A percentile compares a stretch with the other conserved stretches of the same genome.
phyloP scores from a whole-genome alignment of 2,113 vertebrate species.

The Climacteris rufus region DNA sequence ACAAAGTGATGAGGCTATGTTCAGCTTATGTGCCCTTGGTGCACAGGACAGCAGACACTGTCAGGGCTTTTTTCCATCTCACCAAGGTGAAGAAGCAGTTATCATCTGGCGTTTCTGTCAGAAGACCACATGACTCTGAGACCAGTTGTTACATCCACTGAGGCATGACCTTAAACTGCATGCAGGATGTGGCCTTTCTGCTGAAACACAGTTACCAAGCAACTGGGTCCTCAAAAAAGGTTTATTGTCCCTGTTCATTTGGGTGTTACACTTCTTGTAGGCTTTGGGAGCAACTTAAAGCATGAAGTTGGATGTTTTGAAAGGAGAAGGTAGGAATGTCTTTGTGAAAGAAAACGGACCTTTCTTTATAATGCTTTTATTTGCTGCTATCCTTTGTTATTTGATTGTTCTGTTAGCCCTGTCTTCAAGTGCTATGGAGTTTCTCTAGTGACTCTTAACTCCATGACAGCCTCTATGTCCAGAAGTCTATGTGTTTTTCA shows the following conservation, averaged over 20 bases:
- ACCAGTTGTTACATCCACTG: not conserved
- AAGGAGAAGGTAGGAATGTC: not conserved
- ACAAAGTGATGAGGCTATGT: not conserved
- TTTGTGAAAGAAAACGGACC: not conserved
- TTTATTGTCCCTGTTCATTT: not conserved
- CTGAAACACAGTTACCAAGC: not conserved
- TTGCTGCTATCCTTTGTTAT: not conserved
- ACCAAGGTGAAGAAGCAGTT: not conserved
- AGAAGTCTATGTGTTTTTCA: not conserved
- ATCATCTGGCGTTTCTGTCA: not conserved
- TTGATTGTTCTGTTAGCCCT: not conserved
- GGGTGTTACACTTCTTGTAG: not conserved
- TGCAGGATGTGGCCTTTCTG: not conserved
- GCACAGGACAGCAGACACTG: not conserved
- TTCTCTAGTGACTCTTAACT: not conserved
- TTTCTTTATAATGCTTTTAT: not conserved
- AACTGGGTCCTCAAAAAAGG: not conserved
- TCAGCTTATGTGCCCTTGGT: not conserved
- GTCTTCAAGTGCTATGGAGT: not conserved
- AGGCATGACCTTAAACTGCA: not conserved
- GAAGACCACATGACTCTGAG: not conserved
- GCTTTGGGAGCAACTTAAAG: not conserved
- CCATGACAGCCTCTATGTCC: accelerated
- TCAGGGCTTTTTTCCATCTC: not conserved
- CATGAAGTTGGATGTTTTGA: not conserved